A percentile compares a stretch with the other conserved stretches of the same genome.
These are phyloP conservation scores for Lutra lutra DNA, from an alignment of 2,797 vertebrate genomes.

Conservation along the genomic window DNA sequence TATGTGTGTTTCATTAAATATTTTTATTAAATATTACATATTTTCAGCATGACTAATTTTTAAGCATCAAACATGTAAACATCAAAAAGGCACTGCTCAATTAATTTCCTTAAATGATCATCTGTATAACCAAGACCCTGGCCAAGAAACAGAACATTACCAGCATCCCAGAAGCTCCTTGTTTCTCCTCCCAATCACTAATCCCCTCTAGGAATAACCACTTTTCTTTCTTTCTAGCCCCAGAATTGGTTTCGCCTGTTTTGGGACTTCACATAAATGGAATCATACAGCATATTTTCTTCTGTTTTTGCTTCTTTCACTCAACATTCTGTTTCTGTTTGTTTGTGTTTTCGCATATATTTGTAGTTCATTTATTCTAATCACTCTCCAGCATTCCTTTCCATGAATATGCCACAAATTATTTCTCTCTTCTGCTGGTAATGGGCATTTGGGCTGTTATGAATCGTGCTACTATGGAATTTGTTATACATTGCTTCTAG, in stretches of 20 bases:
- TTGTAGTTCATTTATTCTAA: background rate
- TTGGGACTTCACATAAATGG: background rate
- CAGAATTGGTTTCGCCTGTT: background rate
- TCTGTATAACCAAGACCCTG: background rate
- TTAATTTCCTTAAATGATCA: background rate
- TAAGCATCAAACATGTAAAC: background rate
- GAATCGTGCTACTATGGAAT: background rate
- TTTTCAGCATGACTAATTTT: background rate
- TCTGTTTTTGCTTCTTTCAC: background rate
- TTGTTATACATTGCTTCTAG: background rate
- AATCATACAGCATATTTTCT: background rate
- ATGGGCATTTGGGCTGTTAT: background rate
- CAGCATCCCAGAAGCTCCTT: background rate
- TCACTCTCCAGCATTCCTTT: background rate
- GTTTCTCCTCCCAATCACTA: background rate
- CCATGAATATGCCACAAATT: background rate
- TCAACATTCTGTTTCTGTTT: background rate
- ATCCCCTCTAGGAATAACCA: background rate
- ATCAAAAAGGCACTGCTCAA: background rate
- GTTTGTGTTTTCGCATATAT: background rate
- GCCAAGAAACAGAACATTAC: background rate
- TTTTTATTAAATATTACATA: background rate
- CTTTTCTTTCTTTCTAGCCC: background rate
- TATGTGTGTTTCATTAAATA: background rate
- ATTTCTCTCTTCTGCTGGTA: background rate